A percentile compares a stretch with the other conserved stretches of the same genome.
Conservation (phyloP, 2,888 invertebrate genomes). For the Drosophila stalkeri region DNA sequence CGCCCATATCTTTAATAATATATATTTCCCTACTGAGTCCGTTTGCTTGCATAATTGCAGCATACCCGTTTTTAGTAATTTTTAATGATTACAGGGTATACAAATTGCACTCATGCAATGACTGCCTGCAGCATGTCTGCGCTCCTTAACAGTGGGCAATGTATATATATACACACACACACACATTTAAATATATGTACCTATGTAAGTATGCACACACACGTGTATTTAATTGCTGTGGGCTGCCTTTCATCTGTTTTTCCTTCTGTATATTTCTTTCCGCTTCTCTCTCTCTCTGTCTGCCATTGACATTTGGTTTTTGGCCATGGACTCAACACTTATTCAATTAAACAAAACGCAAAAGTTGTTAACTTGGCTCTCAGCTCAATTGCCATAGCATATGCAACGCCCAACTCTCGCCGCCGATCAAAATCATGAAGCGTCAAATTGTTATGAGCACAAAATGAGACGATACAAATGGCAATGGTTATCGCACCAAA, state of each 20-base stretch:
- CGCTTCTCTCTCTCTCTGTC: constrained; percentile 11
- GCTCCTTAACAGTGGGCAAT: constrained; percentile 7
- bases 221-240: constrained; percentile 14
- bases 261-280: constrained; percentile 1
- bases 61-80: background rate
- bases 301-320: constrained; percentile 55
- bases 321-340: constrained; percentile 49
- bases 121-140: constrained; percentile 21
- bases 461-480: constrained; percentile 54
- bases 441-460: constrained; percentile 80
- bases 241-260: constrained; percentile 20
- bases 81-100: constrained; percentile 17
- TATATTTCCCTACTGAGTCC: background rate
- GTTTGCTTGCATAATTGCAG: background rate
- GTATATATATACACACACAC: background rate
- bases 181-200: background rate
- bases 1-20: background rate
- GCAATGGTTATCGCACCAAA: constrained; percentile 71
- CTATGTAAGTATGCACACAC: background rate
- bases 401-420: constrained; percentile 2
- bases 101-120: constrained; percentile 28
- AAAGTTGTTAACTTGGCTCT: constrained; percentile 34
- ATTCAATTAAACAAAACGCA: constrained; percentile 74
- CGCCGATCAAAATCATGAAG: constrained; percentile 72
- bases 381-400: constrained; percentile 20